phyloP scores from a whole-genome alignment of 2,888 invertebrate species.

The Amphipyra tragopoginis region DNA sequence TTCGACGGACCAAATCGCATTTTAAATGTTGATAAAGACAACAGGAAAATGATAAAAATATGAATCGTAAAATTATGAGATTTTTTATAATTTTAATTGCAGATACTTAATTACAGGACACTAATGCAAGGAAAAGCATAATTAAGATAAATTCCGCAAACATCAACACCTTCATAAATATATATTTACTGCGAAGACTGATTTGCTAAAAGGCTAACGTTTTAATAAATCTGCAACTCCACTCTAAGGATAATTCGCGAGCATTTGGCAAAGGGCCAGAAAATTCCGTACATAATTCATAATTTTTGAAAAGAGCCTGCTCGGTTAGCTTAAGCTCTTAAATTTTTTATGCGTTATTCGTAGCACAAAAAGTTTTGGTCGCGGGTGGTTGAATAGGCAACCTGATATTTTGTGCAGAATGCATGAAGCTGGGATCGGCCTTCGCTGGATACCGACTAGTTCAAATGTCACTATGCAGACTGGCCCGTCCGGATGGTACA shows the following conservation, averaged over 20 bases:
- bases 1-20: too few relatives aligned
- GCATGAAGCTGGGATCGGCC: constrained; percentile 63
- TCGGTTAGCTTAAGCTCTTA: constrained; percentile 31
- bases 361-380: constrained; percentile 33
- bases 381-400: constrained; percentile 26
- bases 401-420: constrained; percentile 57
- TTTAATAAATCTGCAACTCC: constrained; percentile 28
- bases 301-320: constrained; percentile 40
- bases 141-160: not conserved
- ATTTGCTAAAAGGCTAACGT: constrained; percentile 21
- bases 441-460: constrained; percentile 60
- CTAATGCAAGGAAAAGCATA: not conserved
- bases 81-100: too few relatives aligned
- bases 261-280: constrained; percentile 42
- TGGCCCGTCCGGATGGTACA: constrained; percentile 29
- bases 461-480: constrained; percentile 67
- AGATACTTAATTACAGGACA: too few relatives aligned
- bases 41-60: too few relatives aligned
- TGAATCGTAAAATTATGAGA: too few relatives aligned
- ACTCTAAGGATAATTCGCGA: constrained; percentile 29
- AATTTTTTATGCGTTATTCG: constrained; percentile 42
- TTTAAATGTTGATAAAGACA: too few relatives aligned
- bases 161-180: not conserved
- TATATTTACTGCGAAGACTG: not conserved
- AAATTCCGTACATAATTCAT: constrained; percentile 41